Evolutionary conservation across 2,113 vertebrate genomes (phyloP).

Genomic region (Zosterops pallidus): DNA sequence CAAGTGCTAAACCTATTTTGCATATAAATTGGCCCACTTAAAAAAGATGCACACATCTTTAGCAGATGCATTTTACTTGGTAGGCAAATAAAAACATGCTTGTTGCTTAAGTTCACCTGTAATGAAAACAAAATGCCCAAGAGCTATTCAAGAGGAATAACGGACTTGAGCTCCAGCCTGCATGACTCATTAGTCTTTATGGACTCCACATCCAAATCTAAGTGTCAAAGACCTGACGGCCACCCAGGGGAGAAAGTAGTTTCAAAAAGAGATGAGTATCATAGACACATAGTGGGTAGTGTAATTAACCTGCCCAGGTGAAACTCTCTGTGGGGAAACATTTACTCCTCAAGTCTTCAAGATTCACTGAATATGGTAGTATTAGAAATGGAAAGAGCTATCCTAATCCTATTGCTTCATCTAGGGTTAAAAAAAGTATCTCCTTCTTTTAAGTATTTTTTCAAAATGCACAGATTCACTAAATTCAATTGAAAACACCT

Average conservation of each 20-base stretch:
- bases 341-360: neutral
- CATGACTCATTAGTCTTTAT: slow-evolving; percentile 58
- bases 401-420: neutral
- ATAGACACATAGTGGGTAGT: neutral
- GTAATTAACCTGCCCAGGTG: slow-evolving; percentile 23
- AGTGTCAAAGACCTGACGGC: neutral
- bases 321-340: neutral
- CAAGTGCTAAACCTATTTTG: slow-evolving; percentile 69
- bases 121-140: slow-evolving; percentile 67
- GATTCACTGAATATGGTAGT: neutral
- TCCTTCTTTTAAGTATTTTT: neutral
- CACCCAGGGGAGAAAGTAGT: neutral
- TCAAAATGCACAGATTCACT: neutral
- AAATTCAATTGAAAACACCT: neutral
- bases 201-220: slow-evolving; percentile 26
- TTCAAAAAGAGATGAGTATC: slow-evolving; percentile 13
- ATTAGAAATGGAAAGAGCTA: neutral
- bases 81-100: slow-evolving; percentile 57
- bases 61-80: slow-evolving; percentile 68
- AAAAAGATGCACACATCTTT: slow-evolving; percentile 64
- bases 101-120: slow-evolving; percentile 52
- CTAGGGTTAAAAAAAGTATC: neutral
- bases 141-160: slow-evolving; percentile 42
- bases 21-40: slow-evolving; percentile 75
- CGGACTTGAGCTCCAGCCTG: slow-evolving; percentile 38